Percentiles rank a stretch among this genome's conserved stretches.
These are phyloP conservation scores for Pristionchus fissidentatus DNA, from an alignment of 2,888 invertebrate species.

Conservation along the genomic window DNA sequence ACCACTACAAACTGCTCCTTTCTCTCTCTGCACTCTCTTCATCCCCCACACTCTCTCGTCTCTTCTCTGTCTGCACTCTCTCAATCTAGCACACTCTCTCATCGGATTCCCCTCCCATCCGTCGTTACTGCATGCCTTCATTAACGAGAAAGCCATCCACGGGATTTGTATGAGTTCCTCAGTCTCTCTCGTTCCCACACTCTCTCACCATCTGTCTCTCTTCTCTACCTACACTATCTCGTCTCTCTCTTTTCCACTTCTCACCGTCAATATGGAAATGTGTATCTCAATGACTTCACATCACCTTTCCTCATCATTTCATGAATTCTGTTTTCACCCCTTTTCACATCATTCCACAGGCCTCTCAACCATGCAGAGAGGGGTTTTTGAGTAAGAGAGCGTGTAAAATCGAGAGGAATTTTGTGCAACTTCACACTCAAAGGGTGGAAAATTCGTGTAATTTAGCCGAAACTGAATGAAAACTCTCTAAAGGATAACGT, in stretches of 20 bases:
- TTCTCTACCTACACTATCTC: neutral
- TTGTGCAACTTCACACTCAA: too few species aligned
- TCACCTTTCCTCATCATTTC: slow-evolving; percentile 8
- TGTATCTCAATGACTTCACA: slow-evolving; percentile 5
- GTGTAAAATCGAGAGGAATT: too few species aligned
- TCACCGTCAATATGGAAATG: neutral
- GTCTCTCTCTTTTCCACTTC: neutral
- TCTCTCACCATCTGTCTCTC: slow-evolving; percentile 8
- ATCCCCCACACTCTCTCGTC: neutral
- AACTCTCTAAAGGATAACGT: too few species aligned
- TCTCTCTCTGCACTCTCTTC: neutral
- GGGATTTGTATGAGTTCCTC: neutral
- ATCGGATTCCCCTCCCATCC: too few species aligned
- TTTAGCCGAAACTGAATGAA: too few species aligned
- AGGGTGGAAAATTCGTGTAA: too few species aligned
- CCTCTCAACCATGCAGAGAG: too few species aligned
- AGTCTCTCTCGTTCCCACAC: neutral
- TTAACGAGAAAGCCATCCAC: too few species aligned
- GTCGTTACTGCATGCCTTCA: too few species aligned
- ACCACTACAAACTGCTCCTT: neutral
- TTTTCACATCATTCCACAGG: neutral
- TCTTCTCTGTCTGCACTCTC: too few species aligned
- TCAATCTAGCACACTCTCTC: too few species aligned
- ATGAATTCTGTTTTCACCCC: neutral
- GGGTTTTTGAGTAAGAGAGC: too few species aligned